phyloP scores from a whole-genome alignment of 2,113 vertebrate species.

The Nibea albiflora region DNA sequence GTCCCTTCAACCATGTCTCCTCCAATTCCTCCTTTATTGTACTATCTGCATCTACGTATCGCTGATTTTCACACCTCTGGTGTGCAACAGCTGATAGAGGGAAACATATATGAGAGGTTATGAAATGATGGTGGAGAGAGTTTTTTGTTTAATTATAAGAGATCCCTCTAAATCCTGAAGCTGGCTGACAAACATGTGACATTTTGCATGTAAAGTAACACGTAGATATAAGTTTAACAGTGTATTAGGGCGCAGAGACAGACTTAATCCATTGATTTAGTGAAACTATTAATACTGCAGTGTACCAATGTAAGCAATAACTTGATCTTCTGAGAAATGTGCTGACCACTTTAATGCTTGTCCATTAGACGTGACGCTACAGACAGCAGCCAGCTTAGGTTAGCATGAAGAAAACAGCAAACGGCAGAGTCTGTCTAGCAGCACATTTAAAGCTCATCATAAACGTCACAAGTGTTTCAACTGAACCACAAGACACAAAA shows the following conservation, averaged over 20 bases:
- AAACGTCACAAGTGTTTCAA: neutral
- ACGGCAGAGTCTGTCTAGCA: neutral
- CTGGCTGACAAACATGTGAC: constrained; percentile 29
- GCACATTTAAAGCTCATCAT: neutral
- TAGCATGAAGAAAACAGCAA: neutral
- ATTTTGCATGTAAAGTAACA: constrained; percentile 35
- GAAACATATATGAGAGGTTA: constrained; percentile 18
- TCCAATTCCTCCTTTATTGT: neutral
- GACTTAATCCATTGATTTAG: neutral
- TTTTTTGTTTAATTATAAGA: constrained; percentile 2
- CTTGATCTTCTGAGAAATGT: neutral
- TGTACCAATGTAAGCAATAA: neutral
- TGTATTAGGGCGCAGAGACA: neutral
- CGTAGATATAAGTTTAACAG: neutral
- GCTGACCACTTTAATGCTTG: neutral
- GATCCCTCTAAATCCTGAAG: constrained; percentile 37
- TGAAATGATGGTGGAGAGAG: neutral
- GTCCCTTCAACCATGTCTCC: neutral
- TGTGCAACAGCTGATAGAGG: constrained; percentile 36
- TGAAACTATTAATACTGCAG: neutral
- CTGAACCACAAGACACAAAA: neutral
- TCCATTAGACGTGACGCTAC: neutral
- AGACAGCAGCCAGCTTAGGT: neutral
- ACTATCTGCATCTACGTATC: constrained; percentile 12
- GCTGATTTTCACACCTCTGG: constrained; percentile 27